Evolutionary conservation across 2,888 invertebrate species (phyloP).

Genomic region (Apotomis capreana): DNA sequence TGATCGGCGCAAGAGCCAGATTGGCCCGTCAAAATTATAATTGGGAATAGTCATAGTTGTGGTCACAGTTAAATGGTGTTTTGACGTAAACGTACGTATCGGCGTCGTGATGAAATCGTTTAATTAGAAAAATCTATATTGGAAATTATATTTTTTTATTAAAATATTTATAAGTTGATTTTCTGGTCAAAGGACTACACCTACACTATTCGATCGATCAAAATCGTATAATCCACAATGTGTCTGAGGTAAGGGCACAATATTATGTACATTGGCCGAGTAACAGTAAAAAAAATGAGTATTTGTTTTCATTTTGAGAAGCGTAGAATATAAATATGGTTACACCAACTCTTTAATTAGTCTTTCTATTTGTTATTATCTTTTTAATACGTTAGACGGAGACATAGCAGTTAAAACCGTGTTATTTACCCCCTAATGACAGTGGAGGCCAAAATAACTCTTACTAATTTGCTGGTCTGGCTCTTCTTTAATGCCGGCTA

Average conservation of each 20-base stretch:
- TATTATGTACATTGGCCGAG: too few relatives aligned
- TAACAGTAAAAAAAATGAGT: too few relatives aligned
- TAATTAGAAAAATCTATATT: conserved; percentile 23
- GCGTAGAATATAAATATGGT: too few relatives aligned
- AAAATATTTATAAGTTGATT: not conserved
- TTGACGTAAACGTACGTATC: conserved; percentile 9
- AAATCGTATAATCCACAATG: too few relatives aligned
- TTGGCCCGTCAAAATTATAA: conserved; percentile 26
- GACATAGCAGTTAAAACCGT: not conserved
- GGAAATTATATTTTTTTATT: not conserved
- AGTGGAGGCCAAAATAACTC: not conserved
- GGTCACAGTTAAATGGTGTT: conserved; percentile 37
- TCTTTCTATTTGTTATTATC: not conserved
- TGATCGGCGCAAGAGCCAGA: conserved; percentile 1
- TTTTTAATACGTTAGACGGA: conserved; percentile 4
- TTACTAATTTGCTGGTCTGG: conserved; percentile 16
- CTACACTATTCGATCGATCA: too few relatives aligned
- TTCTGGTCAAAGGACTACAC: not conserved
- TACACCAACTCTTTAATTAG: too few relatives aligned
- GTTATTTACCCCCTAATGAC: conserved; percentile 12
- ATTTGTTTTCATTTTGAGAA: too few relatives aligned
- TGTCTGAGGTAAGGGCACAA: too few relatives aligned
- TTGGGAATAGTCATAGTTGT: conserved; percentile 39
- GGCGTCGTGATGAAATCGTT: conserved; percentile 17
- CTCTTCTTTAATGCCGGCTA: conserved; percentile 13